Conservation (phyloP, 2,888 invertebrate species). For the Sisyra terminalis region DNA sequence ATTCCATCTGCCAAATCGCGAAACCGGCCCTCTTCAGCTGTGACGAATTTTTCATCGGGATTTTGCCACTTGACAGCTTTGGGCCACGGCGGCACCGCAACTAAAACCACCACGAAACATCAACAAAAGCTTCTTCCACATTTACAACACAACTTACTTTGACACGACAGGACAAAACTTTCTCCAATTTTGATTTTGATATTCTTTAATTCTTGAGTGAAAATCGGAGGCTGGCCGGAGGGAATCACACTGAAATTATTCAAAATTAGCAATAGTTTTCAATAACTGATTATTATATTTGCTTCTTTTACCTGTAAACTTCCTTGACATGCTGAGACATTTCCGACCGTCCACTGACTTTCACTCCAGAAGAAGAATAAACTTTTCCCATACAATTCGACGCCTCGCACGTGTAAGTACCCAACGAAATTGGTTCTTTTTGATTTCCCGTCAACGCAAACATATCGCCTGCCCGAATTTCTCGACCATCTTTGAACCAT, state of each 20-base stretch:
- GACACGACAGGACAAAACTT: constrained; percentile 52
- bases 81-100: constrained; percentile 76
- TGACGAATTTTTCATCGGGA: constrained; percentile 54
- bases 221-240: constrained; percentile 60
- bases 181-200: constrained; percentile 66
- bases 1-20: constrained; percentile 65
- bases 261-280: neutral
- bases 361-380: constrained; percentile 69
- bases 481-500: constrained; percentile 72
- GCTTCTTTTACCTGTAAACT: constrained; percentile 36
- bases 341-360: constrained; percentile 57
- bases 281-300: neutral
- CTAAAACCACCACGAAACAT: constrained; percentile 22
- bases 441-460: constrained; percentile 74
- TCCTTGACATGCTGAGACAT: constrained; percentile 52
- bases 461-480: constrained; percentile 79
- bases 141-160: constrained; percentile 44
- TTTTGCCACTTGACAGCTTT: constrained; percentile 73
- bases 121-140: too few species aligned
- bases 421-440: constrained; percentile 71
- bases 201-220: constrained; percentile 57
- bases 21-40: constrained; percentile 36
- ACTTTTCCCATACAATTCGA: constrained; percentile 77
- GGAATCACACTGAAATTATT: constrained; percentile 27
- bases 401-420: constrained; percentile 77